Base-by-base conservation (phyloP, 92 coral and sea anemone genomes). In the Umimayanthus chanpuru region DNA sequence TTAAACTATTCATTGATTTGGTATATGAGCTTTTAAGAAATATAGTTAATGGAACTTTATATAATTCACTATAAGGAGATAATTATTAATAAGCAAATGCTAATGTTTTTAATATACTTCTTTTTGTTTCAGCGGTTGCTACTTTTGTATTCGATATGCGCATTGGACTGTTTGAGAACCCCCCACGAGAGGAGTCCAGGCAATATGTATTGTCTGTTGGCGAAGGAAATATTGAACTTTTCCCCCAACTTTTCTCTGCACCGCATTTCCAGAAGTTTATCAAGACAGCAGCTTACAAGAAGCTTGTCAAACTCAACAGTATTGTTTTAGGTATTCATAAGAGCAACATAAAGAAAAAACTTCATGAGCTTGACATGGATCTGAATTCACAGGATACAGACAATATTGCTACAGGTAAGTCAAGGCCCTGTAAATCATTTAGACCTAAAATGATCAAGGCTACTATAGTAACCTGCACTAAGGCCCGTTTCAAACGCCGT, bases 251-350 rank as follows among this genome's bases (percentile, higher is more conserved):
- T 36, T 3, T 36, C 11, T 28, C 36, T 2, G 41, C 20, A 32
- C 77, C 41, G 36, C 20, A 14, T 29, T 36, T 73, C 23, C 77
- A 73, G 39, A 73, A 73, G 20, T 12, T 73, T 12, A 4, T 73
- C 77, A 73, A 73, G 77, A 73, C 77, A 73, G 9, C 39, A 73
- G 41, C 77, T 73, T 73, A 73, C 77, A 73, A 73, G 8, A 73
- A 28, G 10, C 12, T 30, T 73, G 23, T 36, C 20, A 10, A 73
- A 73, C 44, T 15, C 11, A 1, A 9, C 77, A 15, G 4, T 21
- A 39, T 7, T 36, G 4, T 9, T 36, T 2, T 73, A 2, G 26
- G 14, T 2, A 30, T 36, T 12, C 6, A 16, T 12, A 36, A 73
- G 9, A 73, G 4, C 1, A 32, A 39, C 7, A 73, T 39, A 12